A percentile compares a stretch with the other conserved stretches of the same genome.
These are phyloP conservation scores for Netelia inedita DNA, from an alignment of 2,888 invertebrate genomes.

Conservation along the genomic window DNA sequence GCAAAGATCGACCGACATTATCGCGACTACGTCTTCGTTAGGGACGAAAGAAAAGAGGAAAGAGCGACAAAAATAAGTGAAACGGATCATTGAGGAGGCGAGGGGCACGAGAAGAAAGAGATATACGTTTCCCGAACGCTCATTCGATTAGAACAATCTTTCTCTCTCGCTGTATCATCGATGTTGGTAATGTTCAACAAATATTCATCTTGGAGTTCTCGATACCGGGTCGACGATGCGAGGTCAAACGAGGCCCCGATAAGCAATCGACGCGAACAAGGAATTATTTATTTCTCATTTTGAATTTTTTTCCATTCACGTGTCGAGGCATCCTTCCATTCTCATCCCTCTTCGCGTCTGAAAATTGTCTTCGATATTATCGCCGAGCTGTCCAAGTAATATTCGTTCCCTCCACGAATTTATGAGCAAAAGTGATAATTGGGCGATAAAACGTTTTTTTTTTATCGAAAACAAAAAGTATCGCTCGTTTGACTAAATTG, in stretches of 20 bases:
- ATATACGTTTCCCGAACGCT: conserved; percentile 36
- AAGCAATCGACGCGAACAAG: conserved; percentile 65
- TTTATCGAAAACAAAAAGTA: neutral
- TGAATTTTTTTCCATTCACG: conserved; percentile 26
- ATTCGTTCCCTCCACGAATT: conserved; percentile 4
- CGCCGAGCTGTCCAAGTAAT: conserved; percentile 1
- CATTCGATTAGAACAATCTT: conserved; percentile 47
- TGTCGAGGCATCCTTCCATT: conserved; percentile 5
- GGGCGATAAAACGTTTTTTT: neutral
- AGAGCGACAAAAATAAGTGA: neutral
- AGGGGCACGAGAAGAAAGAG: conserved; percentile 21
- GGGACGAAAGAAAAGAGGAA: conserved; percentile 31
- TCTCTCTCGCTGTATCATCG: conserved; percentile 43
- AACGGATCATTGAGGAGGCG: conserved; percentile 16
- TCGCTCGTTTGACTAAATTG: conserved; percentile 5
- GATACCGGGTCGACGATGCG: conserved; percentile 30
- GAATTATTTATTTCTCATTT: conserved; percentile 48
- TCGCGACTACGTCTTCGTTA: conserved; percentile 56
- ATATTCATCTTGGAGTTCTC: conserved; percentile 46
- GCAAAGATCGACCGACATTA: conserved; percentile 71
- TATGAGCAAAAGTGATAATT: neutral
- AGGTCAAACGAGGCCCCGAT: conserved; percentile 69
- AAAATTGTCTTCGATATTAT: conserved; percentile 11
- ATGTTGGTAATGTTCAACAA: conserved; percentile 53
- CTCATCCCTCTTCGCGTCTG: conserved; percentile 16